phyloP scores from a whole-genome alignment of 1,140 invertebrate species.

The Phocides pigmalion region DNA sequence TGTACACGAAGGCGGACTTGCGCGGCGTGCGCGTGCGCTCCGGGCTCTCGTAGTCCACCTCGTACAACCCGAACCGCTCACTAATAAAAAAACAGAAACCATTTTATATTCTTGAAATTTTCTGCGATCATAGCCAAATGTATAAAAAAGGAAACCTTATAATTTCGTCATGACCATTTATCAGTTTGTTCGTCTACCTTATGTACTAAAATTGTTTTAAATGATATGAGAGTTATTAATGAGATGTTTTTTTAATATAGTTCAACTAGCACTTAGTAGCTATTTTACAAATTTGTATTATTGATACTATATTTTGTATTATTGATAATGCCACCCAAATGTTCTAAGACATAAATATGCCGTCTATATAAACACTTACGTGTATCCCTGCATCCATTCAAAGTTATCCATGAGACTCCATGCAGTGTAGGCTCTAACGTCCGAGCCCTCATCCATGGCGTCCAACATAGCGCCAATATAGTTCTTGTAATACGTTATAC shows the following conservation, averaged over 20 bases:
- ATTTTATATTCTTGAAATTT: too few species aligned
- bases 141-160: too few species aligned
- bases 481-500: constrained; percentile 73
- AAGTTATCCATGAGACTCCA: constrained; percentile 89
- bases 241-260: too few species aligned
- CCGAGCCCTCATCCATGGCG: constrained; percentile 62
- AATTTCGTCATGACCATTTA: too few species aligned
- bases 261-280: too few species aligned
- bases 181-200: too few species aligned
- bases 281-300: too few species aligned
- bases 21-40: background rate
- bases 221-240: background rate
- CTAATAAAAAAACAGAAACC: background rate
- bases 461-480: constrained; percentile 70
- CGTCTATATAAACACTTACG: constrained; percentile 36
- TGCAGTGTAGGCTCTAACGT: constrained; percentile 82
- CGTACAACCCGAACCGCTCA: background rate
- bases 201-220: too few species aligned
- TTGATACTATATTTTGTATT: too few species aligned
- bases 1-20: background rate
- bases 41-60: background rate
- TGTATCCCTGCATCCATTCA: constrained; percentile 83
- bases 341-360: background rate
- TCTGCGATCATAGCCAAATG: too few species aligned
- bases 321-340: too few species aligned